Conservation (phyloP, 2,113 vertebrate species). For the Hiodon alosoides region DNA sequence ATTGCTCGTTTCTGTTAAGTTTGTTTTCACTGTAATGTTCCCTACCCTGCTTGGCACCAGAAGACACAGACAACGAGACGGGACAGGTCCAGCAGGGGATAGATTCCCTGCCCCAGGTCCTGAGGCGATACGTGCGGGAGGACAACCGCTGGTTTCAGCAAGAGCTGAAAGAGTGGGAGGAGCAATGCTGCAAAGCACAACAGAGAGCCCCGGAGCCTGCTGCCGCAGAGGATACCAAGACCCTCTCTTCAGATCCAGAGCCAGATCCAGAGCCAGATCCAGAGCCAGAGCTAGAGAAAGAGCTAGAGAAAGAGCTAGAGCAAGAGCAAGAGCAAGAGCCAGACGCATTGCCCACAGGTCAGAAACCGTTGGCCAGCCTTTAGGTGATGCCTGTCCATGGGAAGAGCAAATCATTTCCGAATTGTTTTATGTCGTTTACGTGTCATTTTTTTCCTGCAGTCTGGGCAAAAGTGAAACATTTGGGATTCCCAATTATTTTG, state of each 20-base stretch:
- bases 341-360: constrained; percentile 15
- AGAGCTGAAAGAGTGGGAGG: constrained; percentile 86
- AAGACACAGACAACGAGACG: constrained; percentile 54
- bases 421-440: too few species aligned
- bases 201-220: constrained; percentile 53
- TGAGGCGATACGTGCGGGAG: constrained; percentile 76
- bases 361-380: too few species aligned
- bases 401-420: too few species aligned
- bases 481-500: too few species aligned
- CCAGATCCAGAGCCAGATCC: constrained; percentile 14
- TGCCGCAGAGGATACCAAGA: constrained; percentile 7
- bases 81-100: constrained; percentile 69
- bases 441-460: too few species aligned
- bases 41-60: constrained; percentile 24
- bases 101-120: constrained; percentile 66
- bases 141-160: constrained; percentile 88
- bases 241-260: constrained; percentile 22
- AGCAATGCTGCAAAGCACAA: constrained; percentile 78
- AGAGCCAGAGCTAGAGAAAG: constrained; percentile 30
- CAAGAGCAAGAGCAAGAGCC: neutral
- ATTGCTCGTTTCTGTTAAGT: too few species aligned
- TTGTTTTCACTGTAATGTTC: neutral
- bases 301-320: neutral
- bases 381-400: constrained; percentile 7
- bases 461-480: too few species aligned